Percentiles rank a stretch among this genome's conserved stretches.
Evolutionary conservation across 64 coral and sea anemone genomes (phyloP).

Genomic region (Dendrophyllia cribrosa): DNA sequence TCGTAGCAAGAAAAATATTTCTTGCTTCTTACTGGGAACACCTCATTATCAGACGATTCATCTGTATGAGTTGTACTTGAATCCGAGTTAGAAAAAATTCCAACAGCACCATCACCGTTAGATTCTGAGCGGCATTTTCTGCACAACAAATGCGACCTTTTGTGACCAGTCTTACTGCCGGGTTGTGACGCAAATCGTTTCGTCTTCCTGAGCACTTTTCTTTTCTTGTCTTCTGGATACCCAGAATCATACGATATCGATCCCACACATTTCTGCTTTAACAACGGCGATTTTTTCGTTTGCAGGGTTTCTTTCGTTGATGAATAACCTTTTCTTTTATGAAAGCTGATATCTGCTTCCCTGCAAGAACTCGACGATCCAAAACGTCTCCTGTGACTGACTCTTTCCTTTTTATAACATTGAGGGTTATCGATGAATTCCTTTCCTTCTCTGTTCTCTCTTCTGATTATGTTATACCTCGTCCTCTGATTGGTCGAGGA

Average conservation of each 20-base stretch:
- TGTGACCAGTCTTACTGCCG: background rate
- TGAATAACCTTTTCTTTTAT: background rate
- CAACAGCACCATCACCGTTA: background rate
- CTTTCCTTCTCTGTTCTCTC: background rate
- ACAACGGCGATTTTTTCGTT: background rate
- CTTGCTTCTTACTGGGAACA: background rate
- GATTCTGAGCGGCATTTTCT: background rate
- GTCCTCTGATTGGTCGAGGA: background rate
- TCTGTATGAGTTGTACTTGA: background rate
- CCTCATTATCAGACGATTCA: background rate
- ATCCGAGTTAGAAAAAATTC: background rate
- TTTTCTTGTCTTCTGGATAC: background rate
- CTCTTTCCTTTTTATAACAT: background rate
- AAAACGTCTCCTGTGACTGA: background rate
- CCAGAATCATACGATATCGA: slow-evolving; percentile 10
- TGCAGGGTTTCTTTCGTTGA: no score
- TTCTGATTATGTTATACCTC: background rate
- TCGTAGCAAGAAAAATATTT: background rate
- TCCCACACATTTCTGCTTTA: background rate
- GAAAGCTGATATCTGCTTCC: background rate
- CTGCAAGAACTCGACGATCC: background rate
- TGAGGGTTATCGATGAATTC: background rate
- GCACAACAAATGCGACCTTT: background rate
- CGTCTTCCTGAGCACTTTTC: background rate
- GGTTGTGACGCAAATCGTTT: background rate